Evolutionary conservation across 2,888 invertebrate genomes (phyloP), one percentile per base, ranked within the genome.

Genomic region (Antheraea yamamai): DNA sequence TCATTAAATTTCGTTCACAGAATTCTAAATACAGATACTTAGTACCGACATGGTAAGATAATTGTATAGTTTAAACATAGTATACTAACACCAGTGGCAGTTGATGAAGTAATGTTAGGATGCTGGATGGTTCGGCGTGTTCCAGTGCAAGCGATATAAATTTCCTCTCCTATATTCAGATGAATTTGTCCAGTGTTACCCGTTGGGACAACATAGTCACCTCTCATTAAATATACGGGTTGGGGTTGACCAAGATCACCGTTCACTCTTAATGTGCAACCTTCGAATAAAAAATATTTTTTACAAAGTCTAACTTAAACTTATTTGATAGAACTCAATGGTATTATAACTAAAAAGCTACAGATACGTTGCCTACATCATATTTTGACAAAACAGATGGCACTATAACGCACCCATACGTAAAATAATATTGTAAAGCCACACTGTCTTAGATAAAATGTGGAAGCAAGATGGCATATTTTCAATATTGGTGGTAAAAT

Each of bases 221-320:
- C 88, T 0, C 92, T 89, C 71, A 86, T 89, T 2, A 96, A 83
- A 80, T 96, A 94, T 7, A 97, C 90, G 0, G 96, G 96, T 83
- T 96, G 96, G 0, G 95, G 96, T 76, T 95, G 94, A 0, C 91
- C 92, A 3, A 96, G 88, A 80, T 95, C 95, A 20, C 95, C 93
- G 72, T 93, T 91, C 3, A 93, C 87, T 72, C 91, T 90, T 74
- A 96, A 84, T 7, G 86, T 82, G 81, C 96, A 96, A 39, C 91
- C 93, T 92, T 76, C 16, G 76, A 39, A 64, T 30, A 16, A 64
- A 64, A 64, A 23, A 26, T 26, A 61, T 55, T 6, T 51, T 51
- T 51, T 51, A 14, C 2, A 6, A 18, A 6, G 52, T 61, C 7
- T 23, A 4, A n/a, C 2, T 10, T 61, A 20, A 61, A 8, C 58